These are phyloP conservation scores for Chanos chanos DNA, from an alignment of 2,797 vertebrate species.

Conservation along the genomic window DNA sequence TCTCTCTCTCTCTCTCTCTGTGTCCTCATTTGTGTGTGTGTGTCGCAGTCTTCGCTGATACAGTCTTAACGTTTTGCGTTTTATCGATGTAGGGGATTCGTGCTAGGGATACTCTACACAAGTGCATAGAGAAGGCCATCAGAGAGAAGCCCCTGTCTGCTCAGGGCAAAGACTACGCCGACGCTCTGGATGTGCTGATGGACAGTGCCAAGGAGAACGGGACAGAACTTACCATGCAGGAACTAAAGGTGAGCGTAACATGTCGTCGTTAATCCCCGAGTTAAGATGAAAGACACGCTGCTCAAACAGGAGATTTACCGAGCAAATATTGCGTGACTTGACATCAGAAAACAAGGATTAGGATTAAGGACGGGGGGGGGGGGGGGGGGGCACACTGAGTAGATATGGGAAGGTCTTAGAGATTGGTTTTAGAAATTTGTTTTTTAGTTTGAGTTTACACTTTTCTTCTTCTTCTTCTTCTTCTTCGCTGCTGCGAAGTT, in stretches of 20 bases:
- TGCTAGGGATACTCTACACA: conserved; percentile 88
- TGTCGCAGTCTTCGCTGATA: neutral
- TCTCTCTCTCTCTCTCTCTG: too few species aligned
- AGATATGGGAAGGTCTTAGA: neutral
- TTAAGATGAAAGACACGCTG: neutral
- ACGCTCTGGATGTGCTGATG: conserved; percentile 91
- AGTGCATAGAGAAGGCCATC: conserved; percentile 91
- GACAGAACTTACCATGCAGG: conserved; percentile 94
- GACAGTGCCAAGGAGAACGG: conserved; percentile 93
- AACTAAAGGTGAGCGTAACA: conserved; percentile 82
- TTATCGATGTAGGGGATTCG: conserved; percentile 80
- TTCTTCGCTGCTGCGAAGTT: too few species aligned
- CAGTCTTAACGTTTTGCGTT: neutral
- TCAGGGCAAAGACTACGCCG: conserved; percentile 90
- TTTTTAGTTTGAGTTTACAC: too few species aligned
- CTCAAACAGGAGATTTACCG: neutral
- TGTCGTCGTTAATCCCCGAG: neutral
- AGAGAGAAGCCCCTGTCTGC: conserved; percentile 88
- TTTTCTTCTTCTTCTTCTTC: too few species aligned
- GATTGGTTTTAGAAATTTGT: neutral
- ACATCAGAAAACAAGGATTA: neutral
- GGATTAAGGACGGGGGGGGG: too few species aligned
- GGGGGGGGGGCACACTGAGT: neutral
- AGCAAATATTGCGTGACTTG: neutral
- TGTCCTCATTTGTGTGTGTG: too few species aligned